phyloP scores from a whole-genome alignment of 1,140 invertebrate species.

The Dendroctonus ponderosae region DNA sequence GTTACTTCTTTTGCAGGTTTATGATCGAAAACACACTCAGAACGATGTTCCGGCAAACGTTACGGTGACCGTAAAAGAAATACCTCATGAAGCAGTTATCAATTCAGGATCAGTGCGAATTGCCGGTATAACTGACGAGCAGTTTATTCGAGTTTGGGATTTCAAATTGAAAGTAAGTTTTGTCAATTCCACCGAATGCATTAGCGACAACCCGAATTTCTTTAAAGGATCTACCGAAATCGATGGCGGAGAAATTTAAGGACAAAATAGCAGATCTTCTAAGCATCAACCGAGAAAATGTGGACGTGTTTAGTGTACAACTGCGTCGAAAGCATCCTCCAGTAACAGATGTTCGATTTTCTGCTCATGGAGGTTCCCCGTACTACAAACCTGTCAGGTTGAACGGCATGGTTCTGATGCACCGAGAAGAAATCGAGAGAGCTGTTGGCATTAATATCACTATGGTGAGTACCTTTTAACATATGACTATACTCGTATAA shows the following conservation, averaged over 20 bases:
- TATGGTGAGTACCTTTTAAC: slow-evolving; percentile 69
- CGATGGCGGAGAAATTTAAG: slow-evolving; percentile 84
- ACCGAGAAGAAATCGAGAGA: slow-evolving; percentile 90
- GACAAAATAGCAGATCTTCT: slow-evolving; percentile 84
- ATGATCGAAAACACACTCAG: slow-evolving; percentile 90
- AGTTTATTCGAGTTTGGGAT: slow-evolving; percentile 93
- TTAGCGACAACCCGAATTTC: too few relatives aligned
- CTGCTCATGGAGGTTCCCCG: slow-evolving; percentile 92
- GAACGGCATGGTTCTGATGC: slow-evolving; percentile 91
- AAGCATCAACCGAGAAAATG: slow-evolving; percentile 81
- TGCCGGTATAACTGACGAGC: slow-evolving; percentile 92
- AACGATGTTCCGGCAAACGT: slow-evolving; percentile 90
- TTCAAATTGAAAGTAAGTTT: slow-evolving; percentile 61
- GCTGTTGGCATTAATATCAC: slow-evolving; percentile 93
- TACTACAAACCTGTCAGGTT: slow-evolving; percentile 93
- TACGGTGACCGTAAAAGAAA: slow-evolving; percentile 87
- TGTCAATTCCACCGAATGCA: too few relatives aligned
- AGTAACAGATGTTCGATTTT: slow-evolving; percentile 89
- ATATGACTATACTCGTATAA: not conserved
- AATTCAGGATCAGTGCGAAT: slow-evolving; percentile 94
- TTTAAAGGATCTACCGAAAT: slow-evolving; percentile 74
- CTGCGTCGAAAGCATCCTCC: slow-evolving; percentile 81
- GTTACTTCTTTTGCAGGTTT: slow-evolving; percentile 61
- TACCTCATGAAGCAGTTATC: slow-evolving; percentile 91
- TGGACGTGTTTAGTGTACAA: slow-evolving; percentile 95